Conservation (phyloP, 2,888 invertebrate species). For the Sisyra terminalis region DNA sequence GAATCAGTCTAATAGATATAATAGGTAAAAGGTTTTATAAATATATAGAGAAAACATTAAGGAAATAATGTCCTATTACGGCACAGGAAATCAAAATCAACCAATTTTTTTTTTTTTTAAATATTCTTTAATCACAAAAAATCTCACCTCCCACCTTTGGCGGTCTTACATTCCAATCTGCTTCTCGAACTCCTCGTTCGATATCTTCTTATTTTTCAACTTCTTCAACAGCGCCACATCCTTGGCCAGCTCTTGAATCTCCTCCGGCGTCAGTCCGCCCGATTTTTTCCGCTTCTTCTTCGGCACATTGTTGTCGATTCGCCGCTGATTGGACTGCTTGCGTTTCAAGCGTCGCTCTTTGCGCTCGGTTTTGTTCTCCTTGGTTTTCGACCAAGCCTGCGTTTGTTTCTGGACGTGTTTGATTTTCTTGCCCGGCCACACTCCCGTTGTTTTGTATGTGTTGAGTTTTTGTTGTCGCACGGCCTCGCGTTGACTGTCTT, state of each 20-base stretch:
- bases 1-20: too few species aligned
- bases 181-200: slow-evolving; percentile 45
- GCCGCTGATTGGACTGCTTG: slow-evolving; percentile 38
- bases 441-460: slow-evolving; percentile 48
- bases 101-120: too few species aligned
- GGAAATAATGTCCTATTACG: too few species aligned
- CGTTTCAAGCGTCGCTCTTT: slow-evolving; percentile 43
- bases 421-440: slow-evolving; percentile 27
- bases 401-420: slow-evolving; percentile 35
- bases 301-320: slow-evolving; percentile 26
- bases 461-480: slow-evolving; percentile 53
- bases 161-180: slow-evolving; percentile 39
- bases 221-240: slow-evolving; percentile 77
- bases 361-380: slow-evolving; percentile 48
- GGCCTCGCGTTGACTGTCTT: slow-evolving; percentile 61
- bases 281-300: slow-evolving; percentile 28
- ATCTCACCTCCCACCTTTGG: too few species aligned
- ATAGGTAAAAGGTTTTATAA: too few species aligned
- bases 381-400: slow-evolving; percentile 64
- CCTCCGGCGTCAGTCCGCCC: slow-evolving; percentile 46
- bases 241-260: slow-evolving; percentile 56
- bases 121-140: too few species aligned
- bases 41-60: too few species aligned
- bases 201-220: slow-evolving; percentile 67
- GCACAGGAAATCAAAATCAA: too few species aligned